Base-by-base conservation (phyloP, 1,140 invertebrate species). In the Rhopalosiphum padi region DNA sequence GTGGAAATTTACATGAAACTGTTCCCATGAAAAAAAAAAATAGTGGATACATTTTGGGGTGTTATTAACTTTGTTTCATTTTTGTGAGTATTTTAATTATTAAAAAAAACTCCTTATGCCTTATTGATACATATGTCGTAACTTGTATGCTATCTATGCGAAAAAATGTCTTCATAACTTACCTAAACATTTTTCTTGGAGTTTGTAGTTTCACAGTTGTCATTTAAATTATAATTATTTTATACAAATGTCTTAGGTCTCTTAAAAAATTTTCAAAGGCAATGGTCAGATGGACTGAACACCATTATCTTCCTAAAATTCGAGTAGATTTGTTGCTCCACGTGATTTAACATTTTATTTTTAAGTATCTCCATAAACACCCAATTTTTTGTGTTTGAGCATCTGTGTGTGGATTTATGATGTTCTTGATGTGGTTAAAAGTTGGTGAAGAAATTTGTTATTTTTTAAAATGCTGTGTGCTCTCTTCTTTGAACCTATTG, bases 11-110 rank as follows among this genome's bases (percentile, higher is more conserved):
- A n/a, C 77, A 86, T 4, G 43, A 85, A 83, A 86, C 77, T 35
- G 91, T 55, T 30, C 91, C 91, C 15, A 25, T 93, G 35, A 93
- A 93, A 37, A 93, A 93, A 93, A 86, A 93, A 93, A 85, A 93
- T 93, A 55, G 35, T 85, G 0, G 15, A 93, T 15, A 55, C 91
- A 86, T 85, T 93, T 22, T 93, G 91, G 91, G 91, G 91, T 41
- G 48, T 93, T n/a, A 53, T 93, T 86, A 68, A 93, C 30, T 93
- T 93, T 55, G 46, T 93, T 86, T 37, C 77, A 51, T 93, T 46
- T 86, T 93, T 93, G 91, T 93, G 55, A 93, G 91, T 86, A 37
- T 37, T 37, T 23, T 11, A 46, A 35, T n/a, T n/a, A 18, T 77
- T 77, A 0, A 77, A 15, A 15, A 68, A 15, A 60, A 60, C 9